These are phyloP conservation scores for Scopus umbretta DNA, from an alignment of 2,113 vertebrate genomes.

Conservation along the genomic window DNA sequence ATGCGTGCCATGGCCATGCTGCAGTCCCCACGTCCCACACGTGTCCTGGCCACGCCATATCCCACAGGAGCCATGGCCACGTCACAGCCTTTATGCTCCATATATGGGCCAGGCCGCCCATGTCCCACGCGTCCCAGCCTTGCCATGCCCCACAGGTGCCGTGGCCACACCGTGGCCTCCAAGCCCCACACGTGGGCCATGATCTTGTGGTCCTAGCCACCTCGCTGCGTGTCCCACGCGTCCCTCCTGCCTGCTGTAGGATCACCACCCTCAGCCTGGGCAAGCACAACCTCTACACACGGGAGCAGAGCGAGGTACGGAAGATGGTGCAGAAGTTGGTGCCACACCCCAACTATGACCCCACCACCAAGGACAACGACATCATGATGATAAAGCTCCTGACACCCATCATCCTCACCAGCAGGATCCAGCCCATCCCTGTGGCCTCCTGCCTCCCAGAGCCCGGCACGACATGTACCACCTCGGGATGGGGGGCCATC, in stretches of 20 bases:
- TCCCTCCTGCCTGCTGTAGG: neutral
- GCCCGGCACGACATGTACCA: slow-evolving; percentile 70
- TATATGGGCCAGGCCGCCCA: too few species aligned
- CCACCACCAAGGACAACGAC: slow-evolving; percentile 74
- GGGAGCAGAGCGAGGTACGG: neutral
- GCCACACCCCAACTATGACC: slow-evolving; percentile 42
- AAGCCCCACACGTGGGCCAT: fast-evolving
- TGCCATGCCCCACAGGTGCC: neutral
- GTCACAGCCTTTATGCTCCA: too few species aligned
- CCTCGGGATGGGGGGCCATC: slow-evolving; percentile 82
- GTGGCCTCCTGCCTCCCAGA: slow-evolving; percentile 73
- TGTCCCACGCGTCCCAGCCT: neutral
- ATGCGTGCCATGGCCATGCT: too few species aligned
- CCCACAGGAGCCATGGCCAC: too few species aligned
- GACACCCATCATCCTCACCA: slow-evolving; percentile 54
- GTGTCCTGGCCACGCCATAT: too few species aligned
- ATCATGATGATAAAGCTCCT: slow-evolving; percentile 82
- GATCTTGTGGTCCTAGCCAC: neutral
- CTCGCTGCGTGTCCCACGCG: neutral
- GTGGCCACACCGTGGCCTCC: fast-evolving
- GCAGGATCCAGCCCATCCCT: slow-evolving; percentile 67
- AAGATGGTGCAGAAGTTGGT: neutral
- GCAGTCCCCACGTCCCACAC: too few species aligned
- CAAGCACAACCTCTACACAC: slow-evolving; percentile 16
- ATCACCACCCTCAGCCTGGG: slow-evolving; percentile 16